Percentiles rank a stretch among this genome's conserved stretches.
Evolutionary conservation across 2,113 vertebrate genomes (phyloP).

Genomic region (Leuciscus idus): DNA sequence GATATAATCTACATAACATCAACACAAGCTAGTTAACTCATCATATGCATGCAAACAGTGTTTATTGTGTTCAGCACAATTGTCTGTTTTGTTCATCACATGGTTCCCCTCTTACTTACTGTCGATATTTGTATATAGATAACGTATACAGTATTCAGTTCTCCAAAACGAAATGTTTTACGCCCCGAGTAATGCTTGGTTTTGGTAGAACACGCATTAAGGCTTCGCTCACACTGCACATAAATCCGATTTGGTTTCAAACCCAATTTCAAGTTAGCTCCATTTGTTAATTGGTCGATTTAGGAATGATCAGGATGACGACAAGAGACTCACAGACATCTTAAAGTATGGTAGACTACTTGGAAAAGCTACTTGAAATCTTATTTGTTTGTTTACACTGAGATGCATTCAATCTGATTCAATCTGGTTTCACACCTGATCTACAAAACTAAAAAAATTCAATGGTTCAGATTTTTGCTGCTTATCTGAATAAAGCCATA

Average conservation of each 20-base stretch:
- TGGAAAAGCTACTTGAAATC: background rate
- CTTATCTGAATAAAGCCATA: constrained; percentile 1
- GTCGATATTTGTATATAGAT: constrained; percentile 43
- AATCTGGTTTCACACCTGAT: background rate
- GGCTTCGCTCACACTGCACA: constrained; percentile 13
- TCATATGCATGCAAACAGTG: constrained; percentile 12
- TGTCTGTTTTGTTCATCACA: constrained; percentile 51
- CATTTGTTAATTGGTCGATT: background rate
- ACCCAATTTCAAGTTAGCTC: background rate
- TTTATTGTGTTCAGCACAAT: constrained; percentile 26
- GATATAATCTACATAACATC: constrained; percentile 56
- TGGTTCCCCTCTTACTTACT: constrained; percentile 35
- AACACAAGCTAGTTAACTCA: constrained; percentile 71
- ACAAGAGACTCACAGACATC: background rate
- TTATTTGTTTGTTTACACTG: background rate
- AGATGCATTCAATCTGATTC: background rate
- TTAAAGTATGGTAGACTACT: background rate
- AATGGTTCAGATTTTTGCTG: background rate
- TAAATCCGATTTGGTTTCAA: background rate
- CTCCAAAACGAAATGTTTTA: constrained; percentile 45
- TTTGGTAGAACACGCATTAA: background rate
- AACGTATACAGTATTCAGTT: constrained; percentile 53
- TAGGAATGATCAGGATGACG: background rate
- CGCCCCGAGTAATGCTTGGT: constrained; percentile 10
- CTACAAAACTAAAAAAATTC: background rate